These are phyloP conservation scores for Schrankia costaestrigalis DNA, from an alignment of 2,888 invertebrate species.

Conservation along the genomic window DNA sequence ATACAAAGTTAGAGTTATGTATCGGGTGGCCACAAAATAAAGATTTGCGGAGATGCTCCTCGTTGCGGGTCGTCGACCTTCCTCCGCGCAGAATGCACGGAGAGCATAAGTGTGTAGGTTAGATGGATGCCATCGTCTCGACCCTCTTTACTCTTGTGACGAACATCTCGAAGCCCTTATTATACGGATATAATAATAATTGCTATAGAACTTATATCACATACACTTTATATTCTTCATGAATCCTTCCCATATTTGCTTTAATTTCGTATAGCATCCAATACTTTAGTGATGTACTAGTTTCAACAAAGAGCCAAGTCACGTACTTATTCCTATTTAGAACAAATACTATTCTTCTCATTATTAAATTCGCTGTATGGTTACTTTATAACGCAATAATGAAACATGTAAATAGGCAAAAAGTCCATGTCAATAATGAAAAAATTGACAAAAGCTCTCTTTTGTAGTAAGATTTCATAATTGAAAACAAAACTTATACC, in stretches of 20 bases:
- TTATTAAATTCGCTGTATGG: too few species aligned
- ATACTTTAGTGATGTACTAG: too few species aligned
- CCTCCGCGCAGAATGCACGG: conserved; percentile 58
- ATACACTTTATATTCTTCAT: conserved; percentile 16
- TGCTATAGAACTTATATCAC: conserved; percentile 27
- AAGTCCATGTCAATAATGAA: too few species aligned
- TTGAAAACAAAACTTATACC: too few species aligned
- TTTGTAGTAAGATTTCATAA: too few species aligned
- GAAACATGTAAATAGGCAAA: too few species aligned
- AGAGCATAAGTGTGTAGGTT: conserved; percentile 55
- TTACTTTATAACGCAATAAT: too few species aligned
- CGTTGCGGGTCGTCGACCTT: conserved; percentile 60
- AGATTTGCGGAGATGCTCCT: conserved; percentile 70
- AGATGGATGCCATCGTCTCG: conserved; percentile 45
- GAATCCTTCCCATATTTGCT: conserved; percentile 12
- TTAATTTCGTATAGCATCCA: too few species aligned
- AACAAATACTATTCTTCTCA: too few species aligned
- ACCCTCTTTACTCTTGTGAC: conserved; percentile 47
- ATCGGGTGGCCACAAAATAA: conserved; percentile 49
- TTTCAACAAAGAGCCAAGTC: too few species aligned
- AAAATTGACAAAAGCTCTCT: too few species aligned
- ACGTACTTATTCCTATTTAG: too few species aligned
- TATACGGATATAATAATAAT: conserved; percentile 38
- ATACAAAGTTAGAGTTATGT: conserved; percentile 40
- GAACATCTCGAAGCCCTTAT: conserved; percentile 27